Percentiles rank a stretch among this genome's conserved stretches.
Conservation (phyloP, 2,888 invertebrate species). For the Ceramica pisi region DNA sequence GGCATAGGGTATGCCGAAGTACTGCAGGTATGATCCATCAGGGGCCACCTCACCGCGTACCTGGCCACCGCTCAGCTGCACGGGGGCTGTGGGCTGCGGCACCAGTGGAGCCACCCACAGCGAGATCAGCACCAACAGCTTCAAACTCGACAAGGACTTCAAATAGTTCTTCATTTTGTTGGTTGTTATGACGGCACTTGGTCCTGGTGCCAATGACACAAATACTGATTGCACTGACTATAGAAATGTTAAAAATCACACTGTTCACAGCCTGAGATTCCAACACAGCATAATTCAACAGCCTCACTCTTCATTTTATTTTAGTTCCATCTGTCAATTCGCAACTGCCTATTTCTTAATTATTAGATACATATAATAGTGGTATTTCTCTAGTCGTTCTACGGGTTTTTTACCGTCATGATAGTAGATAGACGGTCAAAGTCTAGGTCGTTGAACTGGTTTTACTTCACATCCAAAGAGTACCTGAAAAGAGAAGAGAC, state of each 20-base stretch:
- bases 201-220: not conserved
- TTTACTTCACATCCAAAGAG: not conserved
- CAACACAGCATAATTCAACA: not conserved
- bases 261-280: not conserved
- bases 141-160: constrained; percentile 63
- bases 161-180: constrained; percentile 36
- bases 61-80: constrained; percentile 74
- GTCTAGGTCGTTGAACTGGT: constrained; percentile 1
- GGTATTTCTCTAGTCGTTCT: not conserved
- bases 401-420: not conserved
- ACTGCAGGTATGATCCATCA: constrained; percentile 77
- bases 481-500: constrained; percentile 22
- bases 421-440: not conserved
- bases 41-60: constrained; percentile 75
- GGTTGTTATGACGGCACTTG: not conserved
- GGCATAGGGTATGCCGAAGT: constrained; percentile 82
- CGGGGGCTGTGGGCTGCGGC: constrained; percentile 76
- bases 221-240: not conserved
- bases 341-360: not conserved
- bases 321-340: not conserved
- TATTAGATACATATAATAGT: not conserved
- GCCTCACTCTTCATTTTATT: not conserved
- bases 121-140: constrained; percentile 81
- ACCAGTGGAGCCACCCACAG: constrained; percentile 79
- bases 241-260: not conserved